Conservation (phyloP, 2,797 vertebrate species). For the Rhynchotus rufescens region DNA sequence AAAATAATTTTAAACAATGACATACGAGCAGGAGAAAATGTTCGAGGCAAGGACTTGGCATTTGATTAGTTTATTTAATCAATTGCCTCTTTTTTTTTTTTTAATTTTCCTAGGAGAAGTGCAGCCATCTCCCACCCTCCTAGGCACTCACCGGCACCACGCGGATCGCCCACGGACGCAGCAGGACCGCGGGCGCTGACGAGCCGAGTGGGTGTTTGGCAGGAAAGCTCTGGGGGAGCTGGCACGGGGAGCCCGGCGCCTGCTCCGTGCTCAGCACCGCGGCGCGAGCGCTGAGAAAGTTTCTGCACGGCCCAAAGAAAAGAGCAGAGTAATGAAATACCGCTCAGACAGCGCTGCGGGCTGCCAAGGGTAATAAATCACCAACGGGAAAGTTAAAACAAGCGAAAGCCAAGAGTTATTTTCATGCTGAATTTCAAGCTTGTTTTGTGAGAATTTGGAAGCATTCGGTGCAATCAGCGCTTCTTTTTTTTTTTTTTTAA, state of each 20-base stretch:
- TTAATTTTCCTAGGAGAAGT: background rate
- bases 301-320: constrained; percentile 51
- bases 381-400: constrained; percentile 38
- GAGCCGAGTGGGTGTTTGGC: background rate
- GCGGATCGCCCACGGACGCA: background rate
- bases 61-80: background rate
- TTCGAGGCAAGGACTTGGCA: background rate
- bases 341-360: background rate
- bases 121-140: background rate
- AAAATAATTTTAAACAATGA: background rate
- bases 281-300: constrained; percentile 55
- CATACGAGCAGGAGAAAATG: background rate
- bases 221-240: background rate
- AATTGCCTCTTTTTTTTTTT: background rate
- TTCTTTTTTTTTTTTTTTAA: constrained; percentile 10
- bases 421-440: constrained; percentile 23
- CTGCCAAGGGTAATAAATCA: constrained; percentile 58
- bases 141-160: background rate
- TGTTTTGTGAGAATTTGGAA: constrained; percentile 28
- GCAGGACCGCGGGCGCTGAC: rapidly evolving
- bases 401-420: constrained; percentile 25
- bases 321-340: constrained; percentile 46
- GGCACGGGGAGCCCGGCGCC: background rate
- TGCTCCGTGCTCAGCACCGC: background rate
- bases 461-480: background rate